A percentile compares a stretch with the other conserved stretches of the same genome.
phyloP scores from a whole-genome alignment of 35 echinoderm and acorn worm species.

The Apostichopus californicus region DNA sequence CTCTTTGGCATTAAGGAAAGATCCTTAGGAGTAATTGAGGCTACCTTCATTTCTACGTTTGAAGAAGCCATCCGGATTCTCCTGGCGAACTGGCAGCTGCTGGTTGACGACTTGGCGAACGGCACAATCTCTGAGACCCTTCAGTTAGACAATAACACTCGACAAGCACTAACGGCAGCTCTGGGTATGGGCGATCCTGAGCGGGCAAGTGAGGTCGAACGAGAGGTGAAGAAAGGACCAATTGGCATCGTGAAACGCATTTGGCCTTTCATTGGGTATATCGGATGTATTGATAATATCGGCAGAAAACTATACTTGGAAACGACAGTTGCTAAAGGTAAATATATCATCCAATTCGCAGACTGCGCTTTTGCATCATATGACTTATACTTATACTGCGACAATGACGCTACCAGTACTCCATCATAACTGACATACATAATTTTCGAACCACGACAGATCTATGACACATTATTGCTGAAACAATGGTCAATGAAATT shows the following conservation, averaged over 20 bases:
- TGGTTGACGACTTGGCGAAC: conserved; percentile 31
- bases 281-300: conserved; percentile 9
- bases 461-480: too few relatives aligned
- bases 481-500: too few relatives aligned
- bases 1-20: conserved; percentile 36
- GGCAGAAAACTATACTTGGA: not conserved
- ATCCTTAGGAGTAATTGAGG: conserved; percentile 8
- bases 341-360: not conserved
- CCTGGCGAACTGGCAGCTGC: conserved; percentile 33
- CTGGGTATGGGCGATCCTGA: not conserved
- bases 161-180: not conserved
- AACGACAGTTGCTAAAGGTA: not conserved
- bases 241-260: conserved; percentile 44
- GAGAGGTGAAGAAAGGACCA: conserved; percentile 24
- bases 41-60: conserved; percentile 22
- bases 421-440: too few relatives aligned
- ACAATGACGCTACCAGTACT: too few relatives aligned
- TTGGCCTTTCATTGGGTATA: conserved; percentile 23
- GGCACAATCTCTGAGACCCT: conserved; percentile 44
- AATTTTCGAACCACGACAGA: too few relatives aligned
- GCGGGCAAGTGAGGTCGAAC: conserved; percentile 26
- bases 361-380: too few relatives aligned
- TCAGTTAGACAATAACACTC: not conserved
- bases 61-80: conserved; percentile 30
- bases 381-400: too few relatives aligned